Conservation (phyloP, 2,797 vertebrate species). For the Toxotes lorentzi region DNA sequence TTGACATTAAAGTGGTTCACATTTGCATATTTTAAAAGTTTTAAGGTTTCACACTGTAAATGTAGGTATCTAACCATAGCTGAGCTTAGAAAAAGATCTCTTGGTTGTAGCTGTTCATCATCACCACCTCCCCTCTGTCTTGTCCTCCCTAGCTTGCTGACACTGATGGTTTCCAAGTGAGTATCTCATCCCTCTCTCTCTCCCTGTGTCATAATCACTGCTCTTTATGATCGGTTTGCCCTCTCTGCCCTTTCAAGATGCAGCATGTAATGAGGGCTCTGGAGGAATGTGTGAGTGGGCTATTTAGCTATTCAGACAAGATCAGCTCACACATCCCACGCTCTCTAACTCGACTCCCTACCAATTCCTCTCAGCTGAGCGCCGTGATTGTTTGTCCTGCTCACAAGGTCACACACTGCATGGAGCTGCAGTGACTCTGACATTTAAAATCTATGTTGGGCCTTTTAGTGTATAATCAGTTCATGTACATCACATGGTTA, state of each 20-base stretch:
- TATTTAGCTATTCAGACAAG: constrained; percentile 85
- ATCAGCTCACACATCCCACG: constrained; percentile 77
- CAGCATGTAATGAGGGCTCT: constrained; percentile 84
- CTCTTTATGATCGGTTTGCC: constrained; percentile 86
- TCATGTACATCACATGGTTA: constrained; percentile 25
- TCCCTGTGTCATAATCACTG: constrained; percentile 83
- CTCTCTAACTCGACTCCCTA: constrained; percentile 65
- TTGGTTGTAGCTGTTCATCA: constrained; percentile 62
- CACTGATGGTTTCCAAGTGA: constrained; percentile 81
- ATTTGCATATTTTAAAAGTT: constrained; percentile 66
- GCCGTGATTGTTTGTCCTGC: constrained; percentile 65
- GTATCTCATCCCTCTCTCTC: constrained; percentile 73
- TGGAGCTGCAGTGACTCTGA: constrained; percentile 34
- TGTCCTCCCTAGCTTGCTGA: constrained; percentile 73
- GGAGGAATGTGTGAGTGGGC: constrained; percentile 79
- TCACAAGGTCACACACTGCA: constrained; percentile 73
- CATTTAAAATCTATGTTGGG: constrained; percentile 39
- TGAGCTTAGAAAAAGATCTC: constrained; percentile 31
- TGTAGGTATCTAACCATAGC: constrained; percentile 54
- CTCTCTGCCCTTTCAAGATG: constrained; percentile 85
- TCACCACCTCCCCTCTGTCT: constrained; percentile 62
- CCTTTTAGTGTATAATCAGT: constrained; percentile 20
- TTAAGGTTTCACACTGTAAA: constrained; percentile 48
- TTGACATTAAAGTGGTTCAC: constrained; percentile 55
- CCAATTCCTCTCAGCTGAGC: constrained; percentile 66